A percentile compares a stretch with the other conserved stretches of the same genome.
Conservation (phyloP, 1,140 invertebrate genomes). For the Drosophila biarmipes region DNA sequence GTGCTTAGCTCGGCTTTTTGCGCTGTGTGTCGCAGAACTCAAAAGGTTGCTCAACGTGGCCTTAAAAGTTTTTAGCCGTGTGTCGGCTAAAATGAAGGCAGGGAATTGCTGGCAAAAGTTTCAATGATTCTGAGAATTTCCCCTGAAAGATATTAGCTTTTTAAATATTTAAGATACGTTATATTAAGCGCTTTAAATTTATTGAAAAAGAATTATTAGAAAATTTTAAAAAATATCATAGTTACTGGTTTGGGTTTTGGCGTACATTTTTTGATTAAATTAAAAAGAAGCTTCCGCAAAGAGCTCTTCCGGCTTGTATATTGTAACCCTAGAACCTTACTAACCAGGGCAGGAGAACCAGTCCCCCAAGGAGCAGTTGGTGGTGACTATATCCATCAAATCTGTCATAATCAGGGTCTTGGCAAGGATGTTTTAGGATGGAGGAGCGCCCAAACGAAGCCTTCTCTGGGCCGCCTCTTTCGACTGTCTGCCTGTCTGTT, state of each 20-base stretch:
- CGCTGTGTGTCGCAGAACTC: conserved; percentile 31
- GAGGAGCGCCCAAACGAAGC: conserved; percentile 30
- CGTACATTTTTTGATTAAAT: too few species aligned
- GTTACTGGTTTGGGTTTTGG: too few species aligned
- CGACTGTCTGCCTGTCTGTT: conserved; percentile 18
- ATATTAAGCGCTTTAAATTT: neutral
- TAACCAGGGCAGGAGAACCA: neutral
- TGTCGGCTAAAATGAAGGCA: conserved; percentile 66
- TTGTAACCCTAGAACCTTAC: neutral
- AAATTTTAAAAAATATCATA: too few species aligned
- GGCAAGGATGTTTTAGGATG: neutral
- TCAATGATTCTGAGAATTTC: neutral
- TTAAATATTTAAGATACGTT: neutral
- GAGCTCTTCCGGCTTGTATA: neutral
- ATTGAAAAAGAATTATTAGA: too few species aligned
- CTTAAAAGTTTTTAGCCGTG: conserved; percentile 49
- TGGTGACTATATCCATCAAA: conserved; percentile 30
- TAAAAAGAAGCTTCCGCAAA: neutral
- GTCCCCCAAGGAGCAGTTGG: conserved; percentile 1
- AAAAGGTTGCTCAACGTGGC: conserved; percentile 12
- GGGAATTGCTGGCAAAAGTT: conserved; percentile 13
- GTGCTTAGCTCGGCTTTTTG: conserved; percentile 62
- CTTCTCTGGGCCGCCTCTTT: conserved; percentile 32
- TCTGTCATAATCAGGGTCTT: conserved; percentile 37
- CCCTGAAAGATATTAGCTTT: neutral